Evolutionary conservation across 2,113 vertebrate genomes (phyloP).

Genomic region (Phyllostomus discolor): DNA sequence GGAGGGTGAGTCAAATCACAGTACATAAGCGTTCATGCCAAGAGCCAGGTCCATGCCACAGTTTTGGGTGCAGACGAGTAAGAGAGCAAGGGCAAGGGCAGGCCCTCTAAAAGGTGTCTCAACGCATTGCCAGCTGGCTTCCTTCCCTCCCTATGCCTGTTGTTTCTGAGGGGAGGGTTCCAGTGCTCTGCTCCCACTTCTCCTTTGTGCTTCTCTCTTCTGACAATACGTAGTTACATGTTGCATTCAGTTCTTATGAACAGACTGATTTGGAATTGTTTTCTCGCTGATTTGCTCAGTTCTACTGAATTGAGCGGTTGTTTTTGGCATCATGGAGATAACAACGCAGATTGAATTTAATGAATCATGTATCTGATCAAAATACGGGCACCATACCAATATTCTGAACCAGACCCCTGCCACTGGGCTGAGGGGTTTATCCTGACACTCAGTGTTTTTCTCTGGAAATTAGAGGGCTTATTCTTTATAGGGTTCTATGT

Average conservation of each 20-base stretch:
- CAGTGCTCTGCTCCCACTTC: neutral
- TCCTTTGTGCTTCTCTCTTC: neutral
- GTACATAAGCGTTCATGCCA: neutral
- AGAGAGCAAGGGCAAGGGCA: fast-evolving
- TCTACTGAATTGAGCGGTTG: neutral
- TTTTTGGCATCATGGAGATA: neutral
- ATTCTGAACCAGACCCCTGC: neutral
- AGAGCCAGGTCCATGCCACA: neutral
- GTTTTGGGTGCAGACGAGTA: neutral
- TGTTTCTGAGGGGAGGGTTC: neutral
- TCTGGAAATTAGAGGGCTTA: slow-evolving; percentile 21
- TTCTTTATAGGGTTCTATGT: neutral
- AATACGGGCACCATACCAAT: neutral
- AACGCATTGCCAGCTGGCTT: neutral
- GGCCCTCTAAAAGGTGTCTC: neutral
- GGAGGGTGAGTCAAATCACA: neutral
- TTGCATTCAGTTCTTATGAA: neutral
- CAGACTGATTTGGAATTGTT: neutral
- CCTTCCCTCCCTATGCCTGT: neutral
- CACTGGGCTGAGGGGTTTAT: neutral
- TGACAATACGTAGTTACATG: neutral
- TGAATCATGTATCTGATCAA: slow-evolving; percentile 24
- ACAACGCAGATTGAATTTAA: neutral
- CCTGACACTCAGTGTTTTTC: neutral
- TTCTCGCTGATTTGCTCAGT: slow-evolving; percentile 1